Base-by-base conservation (phyloP, 2,797 vertebrate species). In the Taeniopygia guttata region DNA sequence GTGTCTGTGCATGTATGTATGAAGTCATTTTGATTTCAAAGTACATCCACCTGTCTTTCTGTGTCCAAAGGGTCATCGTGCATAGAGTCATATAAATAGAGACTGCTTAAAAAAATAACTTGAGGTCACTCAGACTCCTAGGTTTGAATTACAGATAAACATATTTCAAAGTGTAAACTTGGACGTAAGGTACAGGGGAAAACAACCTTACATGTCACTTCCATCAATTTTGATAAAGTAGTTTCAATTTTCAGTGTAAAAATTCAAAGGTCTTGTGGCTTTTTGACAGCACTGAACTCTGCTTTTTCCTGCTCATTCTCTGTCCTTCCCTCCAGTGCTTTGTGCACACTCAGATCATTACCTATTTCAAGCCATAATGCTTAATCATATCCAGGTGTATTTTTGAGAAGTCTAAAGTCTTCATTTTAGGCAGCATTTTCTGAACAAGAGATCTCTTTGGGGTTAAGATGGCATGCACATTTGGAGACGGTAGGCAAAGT, bases 71-170 rank as follows among this genome's bases (percentile, higher is more conserved):
- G 70, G 58, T 91, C 91, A 59, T 86, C 72, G 73, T 59, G 48
- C 40, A 90, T 46, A 73, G 55, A 94, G 90, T 74, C 67, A 32
- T 2, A 0, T 79, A 80, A 66, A 84, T 40, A 94, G 43, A 95
- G 30, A 85, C n/a, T 66, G 74, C 66, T 94, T 90, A 90, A 95
- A 94, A 96, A 93, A 89, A 92, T 84, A 92, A 89, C 46, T 87
- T 2, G 17, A 87, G 81, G 83, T 94, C 73, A 90, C 67, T 82
- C 63, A 29, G 45, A 60, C 34, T 73, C 58, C 45, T 77, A 73
- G 79, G 73, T 94, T 52, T 95, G 92, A 96, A 94, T 92, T 94
- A 96, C 88, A 95, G 88, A 93, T 85, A 92, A 96, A 94, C 87
- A 92, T 66, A 89, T 94, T 97, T 94, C 91, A 94, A 84, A 94